Conservation (phyloP, 2,797 vertebrate genomes). For the Acrossocheilus fasciatus region DNA sequence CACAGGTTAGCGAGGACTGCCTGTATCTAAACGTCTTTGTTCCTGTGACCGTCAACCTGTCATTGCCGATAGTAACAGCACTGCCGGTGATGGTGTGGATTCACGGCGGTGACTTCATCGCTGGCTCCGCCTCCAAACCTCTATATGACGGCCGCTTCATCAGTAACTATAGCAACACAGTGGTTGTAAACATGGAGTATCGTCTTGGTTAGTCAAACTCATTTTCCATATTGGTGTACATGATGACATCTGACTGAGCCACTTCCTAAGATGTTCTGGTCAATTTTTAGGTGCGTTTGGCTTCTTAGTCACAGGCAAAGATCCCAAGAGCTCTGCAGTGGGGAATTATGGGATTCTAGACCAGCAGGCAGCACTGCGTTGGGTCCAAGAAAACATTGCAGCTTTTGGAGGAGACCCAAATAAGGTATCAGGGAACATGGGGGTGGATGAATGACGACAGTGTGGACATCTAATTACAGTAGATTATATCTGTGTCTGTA, state of each 20-base stretch:
- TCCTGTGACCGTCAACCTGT: slow-evolving; percentile 72
- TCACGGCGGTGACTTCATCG: slow-evolving; percentile 82
- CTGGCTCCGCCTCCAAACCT: slow-evolving; percentile 79
- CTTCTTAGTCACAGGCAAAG: slow-evolving; percentile 80
- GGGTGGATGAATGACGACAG: neutral
- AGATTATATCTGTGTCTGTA: slow-evolving; percentile 49
- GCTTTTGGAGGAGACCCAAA: slow-evolving; percentile 79
- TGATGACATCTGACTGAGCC: neutral
- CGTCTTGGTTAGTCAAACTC: slow-evolving; percentile 73
- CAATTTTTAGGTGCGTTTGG: slow-evolving; percentile 78
- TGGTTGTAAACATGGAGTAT: slow-evolving; percentile 81
- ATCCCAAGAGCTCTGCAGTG: slow-evolving; percentile 68
- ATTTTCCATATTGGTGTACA: neutral
- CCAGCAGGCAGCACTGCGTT: slow-evolving; percentile 80
- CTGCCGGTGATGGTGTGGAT: slow-evolving; percentile 84
- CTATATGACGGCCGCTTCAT: slow-evolving; percentile 82
- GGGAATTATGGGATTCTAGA: slow-evolving; percentile 84
- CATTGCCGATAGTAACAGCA: slow-evolving; percentile 53
- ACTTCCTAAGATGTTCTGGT: neutral
- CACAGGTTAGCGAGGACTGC: slow-evolving; percentile 83
- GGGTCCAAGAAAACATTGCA: slow-evolving; percentile 79
- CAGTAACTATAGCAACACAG: slow-evolving; percentile 77
- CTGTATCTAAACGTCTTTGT: slow-evolving; percentile 82
- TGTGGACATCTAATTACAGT: slow-evolving; percentile 9
- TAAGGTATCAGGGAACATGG: slow-evolving; percentile 66